Base-by-base conservation (phyloP, 2,113 vertebrate genomes). In the Stigmatopora argus region DNA sequence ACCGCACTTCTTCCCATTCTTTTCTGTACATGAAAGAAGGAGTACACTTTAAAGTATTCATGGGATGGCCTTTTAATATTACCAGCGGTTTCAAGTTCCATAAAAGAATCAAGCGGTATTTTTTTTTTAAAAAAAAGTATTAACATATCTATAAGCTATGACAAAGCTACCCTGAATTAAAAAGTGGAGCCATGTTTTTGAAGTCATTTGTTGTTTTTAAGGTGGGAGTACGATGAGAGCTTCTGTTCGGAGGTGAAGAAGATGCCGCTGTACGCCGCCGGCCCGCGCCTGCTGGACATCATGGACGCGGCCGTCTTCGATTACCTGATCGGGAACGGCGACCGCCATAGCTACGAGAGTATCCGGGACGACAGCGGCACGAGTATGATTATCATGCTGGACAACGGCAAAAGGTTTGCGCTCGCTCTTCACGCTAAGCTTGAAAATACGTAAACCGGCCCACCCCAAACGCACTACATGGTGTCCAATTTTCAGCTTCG, bases 221-320 rank as follows among this genome's bases (percentile, higher is more conserved):
- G 97, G 84, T 99, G 97, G 96, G 97, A 99, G 81, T 99, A 99
- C 0, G 97, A 99, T 0, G 96, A 99, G 72, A 97, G 96, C 76
- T 99, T 98, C 83, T 99, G 97, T 2, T 96, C 98, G 8, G 97
- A 96, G 0, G 95, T 99, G 73, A 99, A 98, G 90, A 99, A 98
- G 74, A 99, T 96, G 13, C 93, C 97, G 0, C 97, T 96, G 0
- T 99, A 99, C 1, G 96, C 98, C 41, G 94, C 96, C 0, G 97
- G 97, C 11, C 97, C 96, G 0, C 92, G 97, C 13, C 93, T 99
- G 18, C 83, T 99, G 0, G 97, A 99, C 23, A 93, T 99, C 75
- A 96, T 99, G 1, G 97, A 99, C 85, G 98, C 97, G 0, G 93
- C 97, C 1, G 70, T 99, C 71, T 99, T 97, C 66, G 97, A 99